These are phyloP conservation scores for Panonychus citri DNA, from an alignment of 1,140 invertebrate species.

Conservation along the genomic window DNA sequence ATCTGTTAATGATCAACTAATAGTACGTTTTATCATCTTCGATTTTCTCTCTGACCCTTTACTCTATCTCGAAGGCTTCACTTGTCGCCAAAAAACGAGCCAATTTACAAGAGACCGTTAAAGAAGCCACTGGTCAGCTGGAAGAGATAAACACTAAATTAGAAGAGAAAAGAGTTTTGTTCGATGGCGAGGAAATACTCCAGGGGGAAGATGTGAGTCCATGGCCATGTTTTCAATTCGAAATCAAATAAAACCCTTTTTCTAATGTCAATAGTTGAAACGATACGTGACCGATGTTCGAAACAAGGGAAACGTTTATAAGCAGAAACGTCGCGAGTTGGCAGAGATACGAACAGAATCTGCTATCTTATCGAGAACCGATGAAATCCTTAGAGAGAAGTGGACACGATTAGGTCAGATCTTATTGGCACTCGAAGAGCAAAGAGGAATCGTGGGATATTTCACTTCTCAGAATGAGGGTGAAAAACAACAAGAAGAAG, in stretches of 20 bases:
- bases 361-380: conserved; percentile 36
- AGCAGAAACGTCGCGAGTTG: conserved; percentile 45
- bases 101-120: conserved; percentile 37
- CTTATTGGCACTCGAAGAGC: conserved; percentile 18
- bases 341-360: conserved; percentile 41
- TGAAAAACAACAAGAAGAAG: conserved; percentile 30
- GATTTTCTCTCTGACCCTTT: not conserved
- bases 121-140: conserved; percentile 50
- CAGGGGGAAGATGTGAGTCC: conserved; percentile 41
- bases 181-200: conserved; percentile 33
- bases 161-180: conserved; percentile 26
- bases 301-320: conserved; percentile 51
- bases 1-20: not conserved
- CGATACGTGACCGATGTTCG: conserved; percentile 50
- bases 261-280: conserved; percentile 33
- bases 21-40: not conserved
- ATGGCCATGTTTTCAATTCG: not conserved
- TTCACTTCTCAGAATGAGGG: conserved; percentile 27
- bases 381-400: conserved; percentile 30
- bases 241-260: not conserved
- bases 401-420: conserved; percentile 12
- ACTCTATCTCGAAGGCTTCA: conserved; percentile 26
- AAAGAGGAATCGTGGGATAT: conserved; percentile 30
- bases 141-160: conserved; percentile 34
- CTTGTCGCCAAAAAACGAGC: conserved; percentile 53